Base-by-base conservation (phyloP, 2,888 invertebrate species). In the Eulithis testata region DNA sequence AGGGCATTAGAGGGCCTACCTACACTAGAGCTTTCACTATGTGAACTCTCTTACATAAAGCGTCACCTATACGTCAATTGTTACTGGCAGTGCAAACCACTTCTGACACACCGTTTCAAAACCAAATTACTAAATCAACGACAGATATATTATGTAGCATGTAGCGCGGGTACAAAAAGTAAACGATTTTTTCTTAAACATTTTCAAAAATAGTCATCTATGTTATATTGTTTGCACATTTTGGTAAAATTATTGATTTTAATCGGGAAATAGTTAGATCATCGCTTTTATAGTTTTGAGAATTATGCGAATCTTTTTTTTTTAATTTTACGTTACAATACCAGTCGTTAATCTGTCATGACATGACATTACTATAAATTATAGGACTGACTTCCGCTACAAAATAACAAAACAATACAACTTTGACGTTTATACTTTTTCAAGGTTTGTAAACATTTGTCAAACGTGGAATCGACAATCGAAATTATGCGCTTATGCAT, bases 81-180 rank as follows among this genome's bases (percentile, higher is more conserved):
- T 80, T 84, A 89, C 83, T 89, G 91, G 90, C 91, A 91, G 90
- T 91, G 90, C 90, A 85, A 84, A 77, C 78, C 80, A 84, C 82
- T 82, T 81, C 83, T 85, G 87, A 86, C 84, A 75, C 83, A 79
- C 74, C 79, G 57, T 60, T 53, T 57, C 52, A 60, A 63, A 53
- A 54, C 31, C 14, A 40, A 50, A 69, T 74, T 65, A 73, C 21
- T 21, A 21, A 68, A 72, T 72, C 65, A 63, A 70, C 78, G 81
- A 84, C 83, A 86, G 82, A 84, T 90, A 91, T 90, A 90, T 90
- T 90, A 90, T 90, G 89, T 89, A 87, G 88, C 21, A 21, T 21
- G 21, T 21, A 21, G 21, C 88, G 82, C 80, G 76, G 78, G 77
- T 83, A 85, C 81, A 86, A 74, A 83, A 86, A 86, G 84, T 72